A percentile compares a stretch with the other conserved stretches of the same genome.
Conservation (phyloP, 2,888 invertebrate species). For the Calameuta idolon region DNA sequence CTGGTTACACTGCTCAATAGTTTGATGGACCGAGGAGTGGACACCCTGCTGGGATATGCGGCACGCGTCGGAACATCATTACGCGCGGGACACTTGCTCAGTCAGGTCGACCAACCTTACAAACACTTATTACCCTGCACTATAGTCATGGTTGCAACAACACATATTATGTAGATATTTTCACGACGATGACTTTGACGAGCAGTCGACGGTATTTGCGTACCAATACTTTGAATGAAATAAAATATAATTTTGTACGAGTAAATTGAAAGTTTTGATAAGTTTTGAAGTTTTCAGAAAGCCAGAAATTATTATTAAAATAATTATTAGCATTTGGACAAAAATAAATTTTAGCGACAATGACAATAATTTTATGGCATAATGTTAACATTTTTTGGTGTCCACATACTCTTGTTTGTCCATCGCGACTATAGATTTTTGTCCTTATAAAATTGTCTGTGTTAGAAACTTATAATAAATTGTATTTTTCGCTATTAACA, state of each 20-base stretch:
- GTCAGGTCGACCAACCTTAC: conserved; percentile 3
- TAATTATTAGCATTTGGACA: no score
- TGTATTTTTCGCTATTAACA: not conserved
- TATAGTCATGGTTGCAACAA: not conserved
- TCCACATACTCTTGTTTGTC: no score
- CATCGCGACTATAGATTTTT: no score
- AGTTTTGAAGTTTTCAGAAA: no score
- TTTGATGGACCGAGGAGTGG: conserved; percentile 38
- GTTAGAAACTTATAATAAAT: not conserved
- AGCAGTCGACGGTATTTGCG: not conserved
- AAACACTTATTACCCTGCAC: not conserved
- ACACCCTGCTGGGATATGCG: conserved; percentile 53
- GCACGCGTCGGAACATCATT: conserved; percentile 66
- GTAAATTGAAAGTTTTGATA: no score
- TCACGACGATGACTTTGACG: not conserved
- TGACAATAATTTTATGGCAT: no score
- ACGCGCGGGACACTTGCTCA: conserved; percentile 61
- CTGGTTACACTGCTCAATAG: conserved; percentile 48
- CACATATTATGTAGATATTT: not conserved
- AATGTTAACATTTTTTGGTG: no score
- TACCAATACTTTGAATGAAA: not conserved
- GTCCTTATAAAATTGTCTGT: not conserved
- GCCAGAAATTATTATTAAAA: no score
- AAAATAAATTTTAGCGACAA: no score
- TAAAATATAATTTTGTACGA: not conserved